A percentile compares a stretch with the other conserved stretches of the same genome.
These are phyloP conservation scores for Actinostola sp. DNA, from an alignment of 92 coral and sea anemone genomes.

Conservation along the genomic window DNA sequence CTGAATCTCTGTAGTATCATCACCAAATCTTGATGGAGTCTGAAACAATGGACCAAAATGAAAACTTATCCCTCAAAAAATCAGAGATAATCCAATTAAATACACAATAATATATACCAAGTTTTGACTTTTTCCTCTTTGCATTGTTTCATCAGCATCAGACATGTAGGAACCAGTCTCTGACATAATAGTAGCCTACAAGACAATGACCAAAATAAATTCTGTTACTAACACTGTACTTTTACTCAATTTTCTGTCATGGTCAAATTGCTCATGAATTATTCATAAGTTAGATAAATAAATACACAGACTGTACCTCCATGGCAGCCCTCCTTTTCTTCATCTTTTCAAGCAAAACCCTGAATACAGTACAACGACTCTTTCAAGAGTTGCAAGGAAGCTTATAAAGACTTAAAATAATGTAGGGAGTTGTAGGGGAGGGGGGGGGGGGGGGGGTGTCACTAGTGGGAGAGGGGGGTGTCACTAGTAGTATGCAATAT, in stretches of 20 bases:
- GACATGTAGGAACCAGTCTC: conserved; percentile 85
- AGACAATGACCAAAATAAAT: not conserved
- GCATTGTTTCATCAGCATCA: conserved; percentile 75
- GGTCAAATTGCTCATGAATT: no score
- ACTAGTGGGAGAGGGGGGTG: no score
- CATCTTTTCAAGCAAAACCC: conserved; percentile 85
- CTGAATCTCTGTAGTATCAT: conserved; percentile 58
- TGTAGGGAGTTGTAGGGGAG: no score
- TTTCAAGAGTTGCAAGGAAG: no score
- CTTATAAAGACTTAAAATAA: no score
- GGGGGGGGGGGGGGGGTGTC: no score
- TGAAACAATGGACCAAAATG: not conserved
- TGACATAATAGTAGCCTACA: conserved; percentile 85
- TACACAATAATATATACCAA: conserved; percentile 3
- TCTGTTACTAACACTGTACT: not conserved
- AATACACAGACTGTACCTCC: no score
- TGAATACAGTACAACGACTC: conserved; percentile 17
- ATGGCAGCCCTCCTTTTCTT: conserved; percentile 91
- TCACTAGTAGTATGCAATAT: no score
- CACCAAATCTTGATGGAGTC: conserved; percentile 40
- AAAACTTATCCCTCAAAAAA: not conserved
- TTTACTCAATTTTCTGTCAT: not conserved
- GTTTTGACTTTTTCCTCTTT: conserved; percentile 27
- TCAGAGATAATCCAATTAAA: not conserved
- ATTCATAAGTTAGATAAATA: no score